Percentiles rank a stretch among this genome's conserved stretches.
phyloP scores from a whole-genome alignment of 2,113 vertebrate genomes.

The Phoenicopterus ruber region DNA sequence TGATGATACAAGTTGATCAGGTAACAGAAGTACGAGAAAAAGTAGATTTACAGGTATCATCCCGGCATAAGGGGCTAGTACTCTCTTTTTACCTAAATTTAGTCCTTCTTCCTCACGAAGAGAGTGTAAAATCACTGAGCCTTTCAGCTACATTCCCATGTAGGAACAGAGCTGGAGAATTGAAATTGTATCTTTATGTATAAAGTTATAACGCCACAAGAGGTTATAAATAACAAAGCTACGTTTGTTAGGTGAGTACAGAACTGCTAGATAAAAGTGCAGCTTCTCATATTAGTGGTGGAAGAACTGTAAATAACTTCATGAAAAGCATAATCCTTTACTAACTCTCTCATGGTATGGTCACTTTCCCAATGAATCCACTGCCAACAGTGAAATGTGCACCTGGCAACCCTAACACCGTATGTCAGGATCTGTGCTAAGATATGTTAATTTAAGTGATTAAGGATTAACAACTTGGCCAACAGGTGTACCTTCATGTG shows the following conservation, averaged over 20 bases:
- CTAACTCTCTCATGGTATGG: not conserved
- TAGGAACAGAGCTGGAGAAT: not conserved
- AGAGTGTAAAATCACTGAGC: not conserved
- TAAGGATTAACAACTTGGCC: not conserved
- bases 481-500: not conserved
- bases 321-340: not conserved
- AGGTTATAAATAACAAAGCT: not conserved
- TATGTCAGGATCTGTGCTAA: not conserved
- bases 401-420: not conserved
- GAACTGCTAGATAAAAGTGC: not conserved
- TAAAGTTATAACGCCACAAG: not conserved
- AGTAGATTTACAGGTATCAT: not conserved
- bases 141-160: not conserved
- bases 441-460: not conserved
- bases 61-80: not conserved
- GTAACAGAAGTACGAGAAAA: not conserved
- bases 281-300: not conserved
- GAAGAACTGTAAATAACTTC: not conserved
- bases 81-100: not conserved
- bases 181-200: not conserved
- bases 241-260: not conserved
- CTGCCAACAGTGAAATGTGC: not conserved
- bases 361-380: not conserved
- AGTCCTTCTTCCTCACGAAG: not conserved
- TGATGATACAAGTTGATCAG: not conserved